phyloP scores from a whole-genome alignment of 2,113 vertebrate species.

The Micromys minutus region DNA sequence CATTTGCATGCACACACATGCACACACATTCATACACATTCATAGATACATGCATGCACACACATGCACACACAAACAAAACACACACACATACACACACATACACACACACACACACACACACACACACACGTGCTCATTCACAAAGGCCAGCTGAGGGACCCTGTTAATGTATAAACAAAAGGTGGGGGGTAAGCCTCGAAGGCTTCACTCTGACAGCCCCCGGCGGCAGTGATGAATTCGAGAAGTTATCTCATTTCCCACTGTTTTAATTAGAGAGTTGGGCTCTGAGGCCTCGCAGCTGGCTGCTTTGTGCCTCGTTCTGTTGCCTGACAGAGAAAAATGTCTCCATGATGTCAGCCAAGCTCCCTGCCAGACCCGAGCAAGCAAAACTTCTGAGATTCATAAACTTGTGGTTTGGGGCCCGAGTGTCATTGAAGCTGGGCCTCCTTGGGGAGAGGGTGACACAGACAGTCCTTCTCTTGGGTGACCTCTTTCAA shows the following conservation, averaged over 20 bases:
- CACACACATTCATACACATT: background rate
- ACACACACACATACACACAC: too few species aligned
- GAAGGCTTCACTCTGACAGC: constrained; percentile 89
- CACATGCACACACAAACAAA: too few species aligned
- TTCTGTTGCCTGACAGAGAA: constrained; percentile 97
- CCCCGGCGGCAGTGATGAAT: constrained; percentile 96
- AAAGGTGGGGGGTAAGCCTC: constrained; percentile 93
- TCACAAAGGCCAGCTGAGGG: constrained; percentile 79
- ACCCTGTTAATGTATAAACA: constrained; percentile 92
- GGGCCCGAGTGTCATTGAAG: constrained; percentile 85
- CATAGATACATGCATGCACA: too few species aligned
- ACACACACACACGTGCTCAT: background rate
- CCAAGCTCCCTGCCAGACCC: constrained; percentile 91
- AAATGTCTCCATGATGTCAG: constrained; percentile 90
- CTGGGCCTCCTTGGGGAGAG: constrained; percentile 79
- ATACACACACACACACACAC: too few species aligned
- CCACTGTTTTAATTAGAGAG: constrained; percentile 99
- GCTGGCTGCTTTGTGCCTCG: constrained; percentile 95
- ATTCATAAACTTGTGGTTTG: constrained; percentile 89
- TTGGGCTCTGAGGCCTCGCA: constrained; percentile 94
- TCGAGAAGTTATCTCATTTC: constrained; percentile 99
- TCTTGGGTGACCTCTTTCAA: background rate
- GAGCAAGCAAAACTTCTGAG: constrained; percentile 86
- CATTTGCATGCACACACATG: background rate
- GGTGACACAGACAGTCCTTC: background rate